Conservation (phyloP, 2,113 vertebrate genomes). For the Danionella cerebrum region DNA sequence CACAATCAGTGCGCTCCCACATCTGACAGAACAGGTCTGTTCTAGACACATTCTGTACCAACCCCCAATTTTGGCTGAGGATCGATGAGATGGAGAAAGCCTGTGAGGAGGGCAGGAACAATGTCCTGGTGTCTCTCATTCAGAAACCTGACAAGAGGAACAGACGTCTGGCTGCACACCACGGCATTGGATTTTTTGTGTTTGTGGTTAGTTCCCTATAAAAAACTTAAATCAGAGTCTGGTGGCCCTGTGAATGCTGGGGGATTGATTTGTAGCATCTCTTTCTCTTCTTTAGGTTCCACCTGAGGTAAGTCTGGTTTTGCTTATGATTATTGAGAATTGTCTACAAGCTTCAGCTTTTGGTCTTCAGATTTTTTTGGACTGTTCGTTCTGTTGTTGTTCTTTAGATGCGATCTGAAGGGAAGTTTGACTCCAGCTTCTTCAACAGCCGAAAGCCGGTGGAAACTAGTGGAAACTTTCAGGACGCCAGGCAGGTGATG, state of each 20-base stretch:
- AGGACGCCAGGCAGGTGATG: slow-evolving; percentile 26
- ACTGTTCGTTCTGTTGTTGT: too few relatives aligned
- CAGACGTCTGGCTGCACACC: slow-evolving; percentile 40
- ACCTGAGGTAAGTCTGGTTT: slow-evolving; percentile 45
- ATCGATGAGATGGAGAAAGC: not conserved
- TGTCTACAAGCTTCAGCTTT: too few relatives aligned
- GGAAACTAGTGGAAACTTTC: not conserved
- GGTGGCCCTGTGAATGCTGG: too few relatives aligned
- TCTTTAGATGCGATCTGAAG: slow-evolving; percentile 10
- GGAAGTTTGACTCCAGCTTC: slow-evolving; percentile 15
- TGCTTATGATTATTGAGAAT: too few relatives aligned
- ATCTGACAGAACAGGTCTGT: not conserved
- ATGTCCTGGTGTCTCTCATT: slow-evolving; percentile 57
- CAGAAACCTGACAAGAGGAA: slow-evolving; percentile 60
- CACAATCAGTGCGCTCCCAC: not conserved
- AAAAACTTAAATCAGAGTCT: too few relatives aligned
- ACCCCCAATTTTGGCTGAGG: slow-evolving; percentile 57
- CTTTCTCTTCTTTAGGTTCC: slow-evolving; percentile 44
- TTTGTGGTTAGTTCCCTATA: slow-evolving; percentile 45
- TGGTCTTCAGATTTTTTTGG: too few relatives aligned
- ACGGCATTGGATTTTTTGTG: slow-evolving; percentile 54
- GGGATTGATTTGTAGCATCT: not conserved
- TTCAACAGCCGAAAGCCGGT: slow-evolving; percentile 6
- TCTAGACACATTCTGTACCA: slow-evolving; percentile 52
- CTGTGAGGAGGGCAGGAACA: slow-evolving; percentile 13